A percentile compares a stretch with the other conserved stretches of the same genome.
Conservation (phyloP, 2,113 vertebrate species). For the Cairina moschata region DNA sequence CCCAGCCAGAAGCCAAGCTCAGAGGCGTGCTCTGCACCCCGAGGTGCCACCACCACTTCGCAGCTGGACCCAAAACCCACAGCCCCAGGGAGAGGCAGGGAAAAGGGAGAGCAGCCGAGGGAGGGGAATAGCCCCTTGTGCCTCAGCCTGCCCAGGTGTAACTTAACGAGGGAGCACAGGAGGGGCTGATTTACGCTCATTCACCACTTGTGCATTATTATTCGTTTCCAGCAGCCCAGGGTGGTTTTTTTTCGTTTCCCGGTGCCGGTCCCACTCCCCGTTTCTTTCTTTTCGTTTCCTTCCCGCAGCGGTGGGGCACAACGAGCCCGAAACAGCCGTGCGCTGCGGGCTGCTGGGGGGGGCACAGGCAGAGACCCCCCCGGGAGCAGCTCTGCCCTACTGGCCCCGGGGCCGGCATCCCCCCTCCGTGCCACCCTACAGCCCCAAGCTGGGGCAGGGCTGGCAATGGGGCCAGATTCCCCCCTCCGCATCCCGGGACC, state of each 20-base stretch:
- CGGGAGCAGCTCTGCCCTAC: background rate
- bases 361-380: background rate
- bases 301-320: background rate
- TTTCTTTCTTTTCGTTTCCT: slow-evolving; percentile 35
- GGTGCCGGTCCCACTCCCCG: accelerated
- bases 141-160: background rate
- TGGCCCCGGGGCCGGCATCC: background rate
- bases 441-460: accelerated
- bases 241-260: background rate
- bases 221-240: background rate
- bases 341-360: background rate
- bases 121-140: background rate
- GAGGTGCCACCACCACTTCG: background rate
- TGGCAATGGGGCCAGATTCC: background rate
- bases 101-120: background rate
- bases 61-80: background rate
- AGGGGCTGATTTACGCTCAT: background rate
- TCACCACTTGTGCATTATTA: background rate
- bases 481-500: background rate
- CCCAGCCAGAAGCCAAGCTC: background rate
- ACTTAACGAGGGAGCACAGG: background rate
- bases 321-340: background rate
- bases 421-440: background rate
- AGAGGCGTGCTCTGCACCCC: background rate
- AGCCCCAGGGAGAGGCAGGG: background rate